Conservation (phyloP, 2,113 vertebrate genomes). For the Tor tambroides region DNA sequence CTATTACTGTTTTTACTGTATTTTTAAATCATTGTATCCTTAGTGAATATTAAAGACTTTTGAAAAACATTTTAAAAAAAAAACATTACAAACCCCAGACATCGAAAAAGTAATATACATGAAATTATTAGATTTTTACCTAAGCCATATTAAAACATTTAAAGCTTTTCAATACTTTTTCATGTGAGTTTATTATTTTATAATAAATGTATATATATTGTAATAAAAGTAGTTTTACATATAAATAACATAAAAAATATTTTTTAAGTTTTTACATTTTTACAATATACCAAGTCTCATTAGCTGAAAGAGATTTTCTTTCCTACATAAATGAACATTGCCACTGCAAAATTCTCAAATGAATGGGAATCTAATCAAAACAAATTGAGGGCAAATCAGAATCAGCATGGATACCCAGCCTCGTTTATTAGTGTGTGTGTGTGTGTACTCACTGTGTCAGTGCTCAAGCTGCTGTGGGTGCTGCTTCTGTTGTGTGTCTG, state of each 20-base stretch:
- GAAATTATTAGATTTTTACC: not conserved
- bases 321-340: not conserved
- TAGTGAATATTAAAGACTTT: too few species aligned
- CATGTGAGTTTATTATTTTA: too few species aligned
- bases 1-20: too few species aligned
- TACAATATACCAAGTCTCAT: not conserved
- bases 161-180: not conserved
- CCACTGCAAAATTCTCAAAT: not conserved
- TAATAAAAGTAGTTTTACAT: too few species aligned
- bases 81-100: not conserved
- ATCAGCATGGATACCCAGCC: not conserved
- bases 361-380: not conserved
- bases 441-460: slow-evolving; percentile 64
- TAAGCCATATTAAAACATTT: not conserved
- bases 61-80: too few species aligned
- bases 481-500: slow-evolving; percentile 78
- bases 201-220: too few species aligned
- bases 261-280: not conserved
- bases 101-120: not conserved
- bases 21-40: too few species aligned
- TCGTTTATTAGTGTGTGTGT: not conserved
- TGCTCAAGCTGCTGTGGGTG: slow-evolving; percentile 69
- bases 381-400: not conserved
- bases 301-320: not conserved
- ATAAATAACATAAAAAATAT: too few species aligned